These are phyloP conservation scores for Takifugu flavidus DNA, from an alignment of 2,113 vertebrate species.

Conservation along the genomic window DNA sequence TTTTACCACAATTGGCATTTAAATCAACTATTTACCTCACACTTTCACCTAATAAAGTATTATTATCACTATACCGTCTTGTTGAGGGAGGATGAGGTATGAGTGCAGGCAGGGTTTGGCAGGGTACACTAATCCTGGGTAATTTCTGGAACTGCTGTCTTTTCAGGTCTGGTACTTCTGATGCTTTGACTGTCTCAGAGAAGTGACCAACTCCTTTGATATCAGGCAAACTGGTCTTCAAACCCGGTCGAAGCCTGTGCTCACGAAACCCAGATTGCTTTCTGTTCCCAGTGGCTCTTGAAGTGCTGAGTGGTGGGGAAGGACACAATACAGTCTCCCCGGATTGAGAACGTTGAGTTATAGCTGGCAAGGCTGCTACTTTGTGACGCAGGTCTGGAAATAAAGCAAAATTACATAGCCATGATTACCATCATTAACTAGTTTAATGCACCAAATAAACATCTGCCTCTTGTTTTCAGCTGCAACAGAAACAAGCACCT, in stretches of 20 bases:
- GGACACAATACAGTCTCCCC: conserved; percentile 67
- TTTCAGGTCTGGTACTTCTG: neutral
- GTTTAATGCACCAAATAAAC: neutral
- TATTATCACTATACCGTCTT: neutral
- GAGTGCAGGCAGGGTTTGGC: conserved; percentile 3
- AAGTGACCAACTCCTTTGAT: conserved; percentile 12
- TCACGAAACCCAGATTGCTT: conserved; percentile 45
- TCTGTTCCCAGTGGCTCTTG: conserved; percentile 17
- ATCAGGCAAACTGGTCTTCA: conserved; percentile 1
- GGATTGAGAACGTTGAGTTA: conserved; percentile 38
- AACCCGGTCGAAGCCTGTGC: conserved; percentile 60
- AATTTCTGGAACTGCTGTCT: conserved; percentile 6
- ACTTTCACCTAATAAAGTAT: neutral
- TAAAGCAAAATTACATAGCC: neutral
- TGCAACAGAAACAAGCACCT: neutral
- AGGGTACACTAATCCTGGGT: conserved; percentile 1
- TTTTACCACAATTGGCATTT: neutral
- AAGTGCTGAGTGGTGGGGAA: conserved; percentile 56
- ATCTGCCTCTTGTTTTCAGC: neutral
- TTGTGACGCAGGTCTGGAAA: conserved; percentile 35
- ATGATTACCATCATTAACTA: neutral
- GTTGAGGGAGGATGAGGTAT: conserved; percentile 31
- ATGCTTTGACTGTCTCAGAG: conserved; percentile 15
- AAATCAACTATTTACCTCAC: neutral
- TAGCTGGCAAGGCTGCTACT: conserved; percentile 20